Conservation (phyloP, 1,140 invertebrate species). For the Pissodes strobi region DNA sequence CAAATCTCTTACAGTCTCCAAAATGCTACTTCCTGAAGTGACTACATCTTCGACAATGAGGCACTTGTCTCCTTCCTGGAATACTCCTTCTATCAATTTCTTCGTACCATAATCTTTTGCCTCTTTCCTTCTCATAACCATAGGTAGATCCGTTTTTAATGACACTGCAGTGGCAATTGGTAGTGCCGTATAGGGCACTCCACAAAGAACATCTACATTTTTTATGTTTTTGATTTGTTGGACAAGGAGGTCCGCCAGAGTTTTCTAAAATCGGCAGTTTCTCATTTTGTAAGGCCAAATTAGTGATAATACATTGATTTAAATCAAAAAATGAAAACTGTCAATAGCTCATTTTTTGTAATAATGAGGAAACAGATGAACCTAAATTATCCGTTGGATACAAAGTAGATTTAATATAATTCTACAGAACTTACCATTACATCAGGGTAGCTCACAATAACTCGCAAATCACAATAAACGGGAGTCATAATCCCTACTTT, state of each 20-base stretch:
- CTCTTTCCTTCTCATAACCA: slow-evolving; percentile 90
- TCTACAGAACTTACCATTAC: slow-evolving; percentile 80
- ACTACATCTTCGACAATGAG: slow-evolving; percentile 97
- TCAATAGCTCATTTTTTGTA: too few relatives aligned
- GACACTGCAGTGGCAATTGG: slow-evolving; percentile 90
- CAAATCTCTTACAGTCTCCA: slow-evolving; percentile 85
- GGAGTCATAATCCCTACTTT: slow-evolving; percentile 92
- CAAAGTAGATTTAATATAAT: too few relatives aligned
- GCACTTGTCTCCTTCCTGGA: slow-evolving; percentile 75
- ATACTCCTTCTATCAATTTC: slow-evolving; percentile 92
- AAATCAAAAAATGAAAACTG: too few relatives aligned
- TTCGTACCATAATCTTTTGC: slow-evolving; percentile 95
- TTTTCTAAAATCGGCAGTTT: slow-evolving; percentile 61
- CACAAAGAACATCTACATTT: slow-evolving; percentile 79
- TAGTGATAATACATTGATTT: too few relatives aligned
- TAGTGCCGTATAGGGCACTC: slow-evolving; percentile 95
- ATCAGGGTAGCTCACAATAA: slow-evolving; percentile 86
- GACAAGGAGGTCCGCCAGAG: slow-evolving; percentile 70
- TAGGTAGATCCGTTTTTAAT: slow-evolving; percentile 73
- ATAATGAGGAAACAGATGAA: too few relatives aligned
- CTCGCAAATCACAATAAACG: slow-evolving; percentile 91
- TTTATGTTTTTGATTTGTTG: slow-evolving; percentile 60
- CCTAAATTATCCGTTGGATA: too few relatives aligned
- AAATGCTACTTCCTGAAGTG: slow-evolving; percentile 89
- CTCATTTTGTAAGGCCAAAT: too few relatives aligned